Conservation (phyloP, 2,113 vertebrate genomes). For the Pardalotus punctatus region DNA sequence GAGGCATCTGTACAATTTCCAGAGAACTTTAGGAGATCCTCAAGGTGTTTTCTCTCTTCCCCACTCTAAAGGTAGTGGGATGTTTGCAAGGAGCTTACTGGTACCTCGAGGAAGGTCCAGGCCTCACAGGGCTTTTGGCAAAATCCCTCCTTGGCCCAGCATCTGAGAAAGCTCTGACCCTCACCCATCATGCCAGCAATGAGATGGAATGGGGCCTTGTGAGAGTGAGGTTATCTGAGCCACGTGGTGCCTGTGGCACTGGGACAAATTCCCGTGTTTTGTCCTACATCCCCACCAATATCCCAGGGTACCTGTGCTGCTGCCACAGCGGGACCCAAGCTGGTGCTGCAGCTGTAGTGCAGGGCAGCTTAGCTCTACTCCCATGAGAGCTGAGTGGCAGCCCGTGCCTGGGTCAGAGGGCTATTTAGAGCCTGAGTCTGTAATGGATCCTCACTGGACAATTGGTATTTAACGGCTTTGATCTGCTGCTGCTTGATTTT, state of each 20-base stretch:
- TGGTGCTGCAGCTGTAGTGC: neutral
- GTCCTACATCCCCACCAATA: neutral
- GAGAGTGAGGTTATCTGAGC: neutral
- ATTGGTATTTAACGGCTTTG: neutral
- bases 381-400: fast-evolving
- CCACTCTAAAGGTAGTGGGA: neutral
- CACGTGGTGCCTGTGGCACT: neutral
- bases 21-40: neutral
- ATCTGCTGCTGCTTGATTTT: neutral
- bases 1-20: neutral
- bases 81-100: neutral
- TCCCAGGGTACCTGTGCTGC: neutral
- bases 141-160: neutral
- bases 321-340: too few relatives aligned
- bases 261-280: neutral
- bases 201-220: neutral
- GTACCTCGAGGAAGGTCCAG: neutral
- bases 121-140: neutral
- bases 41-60: neutral
- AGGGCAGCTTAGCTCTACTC: neutral
- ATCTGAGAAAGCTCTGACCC: neutral
- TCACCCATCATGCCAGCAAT: neutral
- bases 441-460: neutral
- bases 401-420: fast-evolving
- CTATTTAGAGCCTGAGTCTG: neutral